Evolutionary conservation across 2,888 invertebrate genomes (phyloP).

Genomic region (Venustoraphidia nigricollis): DNA sequence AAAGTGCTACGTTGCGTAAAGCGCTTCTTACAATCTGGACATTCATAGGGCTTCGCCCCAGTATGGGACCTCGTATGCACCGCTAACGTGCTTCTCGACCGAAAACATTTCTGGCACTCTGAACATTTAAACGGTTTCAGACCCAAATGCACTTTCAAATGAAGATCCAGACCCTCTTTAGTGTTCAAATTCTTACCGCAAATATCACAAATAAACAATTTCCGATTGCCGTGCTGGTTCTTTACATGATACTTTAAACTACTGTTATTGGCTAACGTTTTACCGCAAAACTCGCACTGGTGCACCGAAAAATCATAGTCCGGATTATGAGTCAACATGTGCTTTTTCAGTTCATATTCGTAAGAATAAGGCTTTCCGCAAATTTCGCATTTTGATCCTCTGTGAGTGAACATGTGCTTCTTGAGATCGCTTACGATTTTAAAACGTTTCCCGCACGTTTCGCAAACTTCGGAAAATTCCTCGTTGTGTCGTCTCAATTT

Average conservation of each 20-base stretch:
- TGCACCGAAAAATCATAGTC: conserved; percentile 18
- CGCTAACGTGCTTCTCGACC: conserved; percentile 9
- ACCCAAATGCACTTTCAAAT: conserved; percentile 29
- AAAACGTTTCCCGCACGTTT: conserved; percentile 9
- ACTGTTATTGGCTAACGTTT: conserved; percentile 30
- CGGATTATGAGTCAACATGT: conserved; percentile 14
- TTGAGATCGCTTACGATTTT: conserved; percentile 6
- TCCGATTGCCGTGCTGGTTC: conserved; percentile 29
- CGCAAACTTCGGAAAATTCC: conserved; percentile 7
- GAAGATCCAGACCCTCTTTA: conserved; percentile 28
- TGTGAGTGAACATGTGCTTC: conserved; percentile 9
- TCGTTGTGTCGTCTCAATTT: conserved; percentile 2
- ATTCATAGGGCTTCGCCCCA: conserved; percentile 34
- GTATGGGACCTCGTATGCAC: conserved; percentile 33
- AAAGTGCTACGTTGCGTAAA: conserved; percentile 16
- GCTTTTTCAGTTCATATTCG: conserved; percentile 8
- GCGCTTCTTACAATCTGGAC: conserved; percentile 20
- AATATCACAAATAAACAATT: conserved; percentile 29
- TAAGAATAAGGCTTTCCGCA: conserved; percentile 20
- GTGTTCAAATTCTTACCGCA: conserved; percentile 32
- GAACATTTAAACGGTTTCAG: conserved; percentile 28
- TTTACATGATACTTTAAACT: conserved; percentile 30
- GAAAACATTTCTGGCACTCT: conserved; percentile 5
- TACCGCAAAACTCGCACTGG: conserved; percentile 34
- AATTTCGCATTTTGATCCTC: conserved; percentile 17